Evolutionary conservation across 2,113 vertebrate species (phyloP), one percentile per base, ranked within the genome.

Genomic region (Mellivora capensis): DNA sequence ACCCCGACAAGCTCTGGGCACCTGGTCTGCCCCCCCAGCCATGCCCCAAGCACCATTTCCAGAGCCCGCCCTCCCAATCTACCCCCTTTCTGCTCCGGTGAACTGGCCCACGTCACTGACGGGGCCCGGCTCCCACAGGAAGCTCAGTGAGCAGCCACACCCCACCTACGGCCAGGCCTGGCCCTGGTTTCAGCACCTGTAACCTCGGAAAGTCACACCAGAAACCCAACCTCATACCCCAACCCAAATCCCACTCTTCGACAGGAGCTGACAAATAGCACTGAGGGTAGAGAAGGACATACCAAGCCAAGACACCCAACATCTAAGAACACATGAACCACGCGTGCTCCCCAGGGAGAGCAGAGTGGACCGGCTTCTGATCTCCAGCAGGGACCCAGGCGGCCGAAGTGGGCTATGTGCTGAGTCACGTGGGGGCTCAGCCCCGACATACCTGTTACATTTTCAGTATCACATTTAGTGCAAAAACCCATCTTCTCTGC

Each of bases 161-260:
- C 96, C 93, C 57, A 44, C 80, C 29, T 5, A 14, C n/a, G 25
- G 42, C 76, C 82, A 83, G 67, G n/a, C 37, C 34, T 9, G 4
- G 49, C 54, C 79, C 90, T 7, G 15, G 82, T 90, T 94, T 96
- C 85, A 21, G 80, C 84, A 94, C 95, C 87, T 90, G 90, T 79
- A 67, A 59, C 84, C 95, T 96, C 85, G 3, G 83, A 94, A 96
- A 74, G 13, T 88, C 94, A 91, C 87, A 88, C 92, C 72, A 87
- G 61, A 96, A 96, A 85, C 94, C 93, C 71, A 47, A 39, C 57
- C 76, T 94, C 80, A 90, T 71, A 67, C 81, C 82, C 91, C 89
- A 42, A 39, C 71, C 95, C 64, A 87, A 91, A 88, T 34, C 88
- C 93, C 57, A 47, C 74, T 69, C 52, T 74, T 31, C 1, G 1